Evolutionary conservation across 2,888 invertebrate species (phyloP).

Genomic region (Drosophila kuntzei): DNA sequence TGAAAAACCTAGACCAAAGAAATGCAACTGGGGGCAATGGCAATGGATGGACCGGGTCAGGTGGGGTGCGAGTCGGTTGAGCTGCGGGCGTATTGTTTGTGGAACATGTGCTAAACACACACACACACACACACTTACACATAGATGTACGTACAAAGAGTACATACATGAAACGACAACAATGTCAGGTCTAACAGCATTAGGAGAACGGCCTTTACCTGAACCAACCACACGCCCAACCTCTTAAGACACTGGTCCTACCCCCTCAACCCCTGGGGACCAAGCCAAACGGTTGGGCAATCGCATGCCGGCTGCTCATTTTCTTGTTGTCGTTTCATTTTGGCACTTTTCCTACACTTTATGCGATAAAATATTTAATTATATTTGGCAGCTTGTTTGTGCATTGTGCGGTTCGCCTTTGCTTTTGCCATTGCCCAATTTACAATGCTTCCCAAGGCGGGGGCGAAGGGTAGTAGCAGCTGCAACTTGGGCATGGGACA

Average conservation of each 20-base stretch:
- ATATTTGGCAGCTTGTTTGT: slow-evolving; percentile 78
- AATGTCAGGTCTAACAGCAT: slow-evolving; percentile 76
- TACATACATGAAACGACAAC: slow-evolving; percentile 52
- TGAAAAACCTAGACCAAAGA: slow-evolving; percentile 74
- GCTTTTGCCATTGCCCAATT: slow-evolving; percentile 48
- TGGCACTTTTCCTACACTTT: slow-evolving; percentile 74
- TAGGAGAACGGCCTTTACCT: slow-evolving; percentile 65
- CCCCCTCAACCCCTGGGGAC: slow-evolving; percentile 6
- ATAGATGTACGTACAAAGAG: slow-evolving; percentile 19
- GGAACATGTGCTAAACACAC: slow-evolving; percentile 68
- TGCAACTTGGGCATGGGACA: background rate
- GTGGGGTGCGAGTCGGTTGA: slow-evolving; percentile 35
- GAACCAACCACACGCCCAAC: slow-evolving; percentile 30
- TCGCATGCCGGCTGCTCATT: slow-evolving; percentile 77
- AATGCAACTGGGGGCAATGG: slow-evolving; percentile 67
- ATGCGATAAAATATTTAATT: slow-evolving; percentile 82
- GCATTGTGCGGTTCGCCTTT: slow-evolving; percentile 67
- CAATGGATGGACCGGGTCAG: slow-evolving; percentile 23
- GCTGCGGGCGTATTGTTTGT: slow-evolving; percentile 78
- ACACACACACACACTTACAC: slow-evolving; percentile 22
- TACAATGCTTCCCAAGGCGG: slow-evolving; percentile 52
- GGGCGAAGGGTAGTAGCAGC: slow-evolving; percentile 11
- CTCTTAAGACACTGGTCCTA: slow-evolving; percentile 5
- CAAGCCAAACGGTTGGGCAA: slow-evolving; percentile 47
- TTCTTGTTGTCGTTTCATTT: slow-evolving; percentile 77